Evolutionary conservation across 2,113 vertebrate genomes (phyloP).

Genomic region (Mustela nigripes): DNA sequence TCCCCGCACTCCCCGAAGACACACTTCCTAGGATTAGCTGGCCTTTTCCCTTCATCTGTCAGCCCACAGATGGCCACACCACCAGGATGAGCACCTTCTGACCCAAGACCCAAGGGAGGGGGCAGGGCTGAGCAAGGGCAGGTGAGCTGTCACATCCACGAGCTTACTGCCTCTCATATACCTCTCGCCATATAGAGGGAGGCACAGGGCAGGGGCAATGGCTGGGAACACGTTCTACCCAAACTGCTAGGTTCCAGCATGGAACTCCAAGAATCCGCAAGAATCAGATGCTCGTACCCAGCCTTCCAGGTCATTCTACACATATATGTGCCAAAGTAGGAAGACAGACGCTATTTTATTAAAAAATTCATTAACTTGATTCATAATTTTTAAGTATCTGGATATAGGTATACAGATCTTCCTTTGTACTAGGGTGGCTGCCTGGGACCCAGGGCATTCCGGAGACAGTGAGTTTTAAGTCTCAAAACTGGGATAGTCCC

Average conservation of each 20-base stretch:
- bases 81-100: background rate
- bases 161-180: background rate
- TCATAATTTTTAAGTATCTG: background rate
- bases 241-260: background rate
- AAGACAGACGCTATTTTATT: background rate
- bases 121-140: background rate
- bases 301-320: background rate
- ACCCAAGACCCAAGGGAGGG: background rate
- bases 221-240: background rate
- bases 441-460: too few relatives aligned
- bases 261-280: background rate
- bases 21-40: background rate
- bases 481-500: background rate
- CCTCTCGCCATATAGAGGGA: accelerated
- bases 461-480: background rate
- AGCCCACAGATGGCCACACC: background rate
- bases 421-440: background rate
- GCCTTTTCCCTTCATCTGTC: background rate
- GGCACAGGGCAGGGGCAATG: background rate
- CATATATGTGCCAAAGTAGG: background rate
- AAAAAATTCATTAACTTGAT: background rate
- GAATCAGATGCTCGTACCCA: background rate
- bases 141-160: background rate
- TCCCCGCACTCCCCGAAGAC: background rate
- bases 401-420: background rate